phyloP scores from a whole-genome alignment of 2,797 vertebrate genomes.

The Myiothlypis coronata region DNA sequence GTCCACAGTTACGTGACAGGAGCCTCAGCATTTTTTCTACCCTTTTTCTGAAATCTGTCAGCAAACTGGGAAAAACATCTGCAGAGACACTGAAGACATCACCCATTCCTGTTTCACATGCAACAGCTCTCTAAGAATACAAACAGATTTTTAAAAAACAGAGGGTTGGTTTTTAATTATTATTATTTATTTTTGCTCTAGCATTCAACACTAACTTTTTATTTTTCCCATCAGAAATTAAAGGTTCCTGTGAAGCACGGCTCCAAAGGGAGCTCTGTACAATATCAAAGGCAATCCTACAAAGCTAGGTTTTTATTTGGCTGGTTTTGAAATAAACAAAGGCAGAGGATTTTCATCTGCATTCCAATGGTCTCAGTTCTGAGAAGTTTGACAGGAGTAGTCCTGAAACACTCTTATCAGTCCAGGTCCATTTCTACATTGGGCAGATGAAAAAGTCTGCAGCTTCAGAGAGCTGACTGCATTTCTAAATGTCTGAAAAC shows the following conservation, averaged over 20 bases:
- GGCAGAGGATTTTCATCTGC: neutral
- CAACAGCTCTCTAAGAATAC: neutral
- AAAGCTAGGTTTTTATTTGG: neutral
- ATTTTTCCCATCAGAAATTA: neutral
- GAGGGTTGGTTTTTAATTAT: neutral
- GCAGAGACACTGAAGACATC: neutral
- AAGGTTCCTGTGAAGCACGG: neutral
- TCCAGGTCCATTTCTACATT: neutral
- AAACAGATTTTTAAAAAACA: neutral
- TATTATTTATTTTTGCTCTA: neutral
- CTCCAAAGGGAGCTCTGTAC: neutral
- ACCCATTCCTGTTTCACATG: neutral
- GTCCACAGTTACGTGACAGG: neutral
- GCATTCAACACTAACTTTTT: neutral
- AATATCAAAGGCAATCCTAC: constrained; percentile 5
- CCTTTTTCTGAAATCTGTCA: neutral
- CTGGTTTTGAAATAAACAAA: neutral
- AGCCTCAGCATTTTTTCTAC: neutral
- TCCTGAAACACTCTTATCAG: neutral
- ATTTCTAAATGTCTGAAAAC: neutral
- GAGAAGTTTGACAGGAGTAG: neutral
- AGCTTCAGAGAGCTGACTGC: neutral
- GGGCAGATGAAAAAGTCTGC: constrained; percentile 11
- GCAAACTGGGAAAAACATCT: neutral
- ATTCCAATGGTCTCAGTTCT: neutral